Base-by-base conservation (phyloP, 2,113 vertebrate species). In the Phylloscopus whistleri region DNA sequence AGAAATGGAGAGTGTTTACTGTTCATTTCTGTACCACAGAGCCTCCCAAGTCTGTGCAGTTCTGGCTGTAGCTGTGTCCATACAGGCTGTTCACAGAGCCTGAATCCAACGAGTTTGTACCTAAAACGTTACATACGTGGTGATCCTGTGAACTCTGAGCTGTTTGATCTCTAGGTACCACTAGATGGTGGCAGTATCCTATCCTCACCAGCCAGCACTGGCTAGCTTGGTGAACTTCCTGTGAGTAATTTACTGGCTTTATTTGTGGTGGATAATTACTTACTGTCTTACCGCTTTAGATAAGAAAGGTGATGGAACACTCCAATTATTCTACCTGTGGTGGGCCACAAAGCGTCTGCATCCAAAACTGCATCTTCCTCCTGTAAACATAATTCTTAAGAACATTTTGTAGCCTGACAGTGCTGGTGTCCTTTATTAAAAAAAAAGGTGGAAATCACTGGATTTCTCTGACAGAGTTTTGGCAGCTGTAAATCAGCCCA, bases 141-240 rank as follows among this genome's bases (percentile, higher is more conserved):
- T 72, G 35, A 23, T 78, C 26, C 69, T 73, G 64, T 72, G 70
- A 75, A 39, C 37, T 37, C 56, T 41, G 33, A 56, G 74, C 30
- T 74, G 52, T 88, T 72, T 78, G 60, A 41, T 55, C 43, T 52
- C 51, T 81, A 5, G 1, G 4, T 44, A 30, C 93, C 95, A 46
- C 95, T 96, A 97, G 95, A 72, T 94, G 95, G 95, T 81, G 92
- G 53, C 83, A 89, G 76, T 33, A 75, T 28, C 44, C 68, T 72
- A 12, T 28, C 60, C 82, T 90, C 84, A 18, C 46, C 69, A 41
- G 41, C 70, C 43, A 5, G 60, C 56, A 16, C 5, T 26, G 48
- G 22, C 56, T 26, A 2, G 35, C 56, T 75, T 44, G 22, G 24
- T 24, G 67, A 77, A 16, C 55, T 33, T 79, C 74, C 0, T 11